Evolutionary conservation across 2,797 vertebrate genomes (phyloP).

Genomic region (Pelodytes ibericus): DNA sequence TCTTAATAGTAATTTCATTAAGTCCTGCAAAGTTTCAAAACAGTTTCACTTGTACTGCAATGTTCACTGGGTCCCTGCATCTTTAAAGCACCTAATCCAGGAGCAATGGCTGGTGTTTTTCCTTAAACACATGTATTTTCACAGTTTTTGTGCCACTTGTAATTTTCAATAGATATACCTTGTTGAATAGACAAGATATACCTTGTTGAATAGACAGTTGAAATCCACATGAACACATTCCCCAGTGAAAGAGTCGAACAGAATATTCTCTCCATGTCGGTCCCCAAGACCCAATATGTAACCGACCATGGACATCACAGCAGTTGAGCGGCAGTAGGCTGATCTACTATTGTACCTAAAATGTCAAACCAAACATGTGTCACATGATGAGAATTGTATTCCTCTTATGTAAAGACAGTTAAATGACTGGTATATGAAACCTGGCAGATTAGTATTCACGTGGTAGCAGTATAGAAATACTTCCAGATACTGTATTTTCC

Average conservation of each 20-base stretch:
- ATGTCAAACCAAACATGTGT: not conserved
- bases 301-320: slow-evolving; percentile 99
- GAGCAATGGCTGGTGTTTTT: too few relatives aligned
- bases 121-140: not conserved
- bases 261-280: slow-evolving; percentile 95
- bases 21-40: too few relatives aligned
- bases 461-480: too few relatives aligned
- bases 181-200: slow-evolving; percentile 87
- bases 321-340: slow-evolving; percentile 93
- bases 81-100: too few relatives aligned
- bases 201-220: slow-evolving; percentile 99
- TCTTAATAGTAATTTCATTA: too few relatives aligned
- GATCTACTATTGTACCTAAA: slow-evolving; percentile 95
- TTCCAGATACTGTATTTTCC: too few relatives aligned
- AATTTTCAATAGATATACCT: slow-evolving; percentile 72
- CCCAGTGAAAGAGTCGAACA: slow-evolving; percentile 94
- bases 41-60: too few relatives aligned
- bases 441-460: too few relatives aligned
- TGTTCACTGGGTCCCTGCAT: too few relatives aligned
- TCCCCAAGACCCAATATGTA: slow-evolving; percentile 95
- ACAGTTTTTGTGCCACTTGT: not conserved
- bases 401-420: too few relatives aligned
- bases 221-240: slow-evolving; percentile 98
- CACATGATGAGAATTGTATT: too few relatives aligned
- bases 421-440: too few relatives aligned